Percentiles rank a stretch among this genome's conserved stretches.
Conservation (phyloP, 2,888 invertebrate genomes). For the Acholoe squamosa region DNA sequence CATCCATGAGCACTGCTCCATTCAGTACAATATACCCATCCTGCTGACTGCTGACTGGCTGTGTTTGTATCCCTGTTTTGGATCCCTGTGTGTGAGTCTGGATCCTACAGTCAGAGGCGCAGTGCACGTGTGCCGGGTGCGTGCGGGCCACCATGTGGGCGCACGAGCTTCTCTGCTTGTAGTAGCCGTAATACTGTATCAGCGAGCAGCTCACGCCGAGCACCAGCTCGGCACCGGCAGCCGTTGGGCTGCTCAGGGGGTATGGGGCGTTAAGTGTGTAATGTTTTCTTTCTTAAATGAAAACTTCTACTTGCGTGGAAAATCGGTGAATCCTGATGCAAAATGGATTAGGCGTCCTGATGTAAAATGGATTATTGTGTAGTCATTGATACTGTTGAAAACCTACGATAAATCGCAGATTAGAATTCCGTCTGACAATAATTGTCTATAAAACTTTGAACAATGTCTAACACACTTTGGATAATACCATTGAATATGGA, state of each 20-base stretch:
- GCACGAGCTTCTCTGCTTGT: background rate
- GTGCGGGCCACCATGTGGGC: constrained; percentile 25
- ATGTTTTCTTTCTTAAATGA: too few relatives aligned
- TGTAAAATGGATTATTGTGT: too few relatives aligned
- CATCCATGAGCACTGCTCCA: too few relatives aligned
- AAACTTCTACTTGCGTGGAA: too few relatives aligned
- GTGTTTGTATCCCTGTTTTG: constrained; percentile 20
- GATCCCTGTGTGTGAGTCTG: background rate
- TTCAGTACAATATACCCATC: background rate
- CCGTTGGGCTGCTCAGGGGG: background rate
- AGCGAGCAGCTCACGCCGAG: constrained; percentile 20
- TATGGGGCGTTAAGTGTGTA: background rate
- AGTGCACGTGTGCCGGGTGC: background rate
- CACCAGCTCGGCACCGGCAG: constrained; percentile 17
- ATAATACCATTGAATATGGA: too few relatives aligned
- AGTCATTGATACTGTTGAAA: too few relatives aligned
- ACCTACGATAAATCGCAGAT: too few relatives aligned
- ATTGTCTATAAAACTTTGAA: too few relatives aligned
- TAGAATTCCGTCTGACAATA: too few relatives aligned
- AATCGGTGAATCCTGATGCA: too few relatives aligned
- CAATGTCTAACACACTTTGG: too few relatives aligned
- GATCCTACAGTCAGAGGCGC: background rate
- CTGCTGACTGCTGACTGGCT: background rate
- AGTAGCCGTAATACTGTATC: constrained; percentile 33
- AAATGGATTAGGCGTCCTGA: too few relatives aligned